Conservation (phyloP, 1,140 invertebrate genomes). For the Cheumatopsyche charites region DNA sequence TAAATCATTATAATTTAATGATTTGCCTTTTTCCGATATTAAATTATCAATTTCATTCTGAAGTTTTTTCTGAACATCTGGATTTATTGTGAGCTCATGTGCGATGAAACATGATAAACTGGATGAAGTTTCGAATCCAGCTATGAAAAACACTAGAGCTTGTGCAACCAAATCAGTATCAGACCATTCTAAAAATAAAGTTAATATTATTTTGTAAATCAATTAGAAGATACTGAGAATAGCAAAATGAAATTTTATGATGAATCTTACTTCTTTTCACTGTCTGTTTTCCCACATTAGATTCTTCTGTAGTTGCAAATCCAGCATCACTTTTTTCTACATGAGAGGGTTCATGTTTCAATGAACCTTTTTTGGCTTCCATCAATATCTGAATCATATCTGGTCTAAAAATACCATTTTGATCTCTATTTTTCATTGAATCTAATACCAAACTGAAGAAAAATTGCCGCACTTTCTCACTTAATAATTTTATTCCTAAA, state of each 20-base stretch:
- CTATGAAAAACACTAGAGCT: constrained; percentile 59
- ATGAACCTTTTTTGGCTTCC: constrained; percentile 50
- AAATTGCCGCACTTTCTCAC: constrained; percentile 47
- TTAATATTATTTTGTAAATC: background rate
- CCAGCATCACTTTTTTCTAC: constrained; percentile 44
- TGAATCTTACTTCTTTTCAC: constrained; percentile 39
- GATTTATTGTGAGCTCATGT: constrained; percentile 62
- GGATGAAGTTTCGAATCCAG: constrained; percentile 53
- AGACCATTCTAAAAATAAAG: constrained; percentile 4
- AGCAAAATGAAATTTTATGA: background rate
- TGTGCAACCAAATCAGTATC: constrained; percentile 54
- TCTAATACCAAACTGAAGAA: constrained; percentile 50
- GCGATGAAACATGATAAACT: constrained; percentile 50
- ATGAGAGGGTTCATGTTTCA: constrained; percentile 38
- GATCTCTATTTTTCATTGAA: constrained; percentile 50
- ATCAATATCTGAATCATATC: constrained; percentile 60
- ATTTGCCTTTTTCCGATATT: constrained; percentile 46
- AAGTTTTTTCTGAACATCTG: constrained; percentile 59
- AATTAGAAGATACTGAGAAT: background rate
- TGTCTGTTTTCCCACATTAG: constrained; percentile 41
- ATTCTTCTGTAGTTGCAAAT: constrained; percentile 52
- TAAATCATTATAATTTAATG: constrained; percentile 17
- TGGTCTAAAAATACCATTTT: constrained; percentile 52
- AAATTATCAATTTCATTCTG: constrained; percentile 53
- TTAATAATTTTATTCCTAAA: constrained; percentile 44